Evolutionary conservation across 2,888 invertebrate genomes (phyloP).

Genomic region (Pachydiplax longipennis): DNA sequence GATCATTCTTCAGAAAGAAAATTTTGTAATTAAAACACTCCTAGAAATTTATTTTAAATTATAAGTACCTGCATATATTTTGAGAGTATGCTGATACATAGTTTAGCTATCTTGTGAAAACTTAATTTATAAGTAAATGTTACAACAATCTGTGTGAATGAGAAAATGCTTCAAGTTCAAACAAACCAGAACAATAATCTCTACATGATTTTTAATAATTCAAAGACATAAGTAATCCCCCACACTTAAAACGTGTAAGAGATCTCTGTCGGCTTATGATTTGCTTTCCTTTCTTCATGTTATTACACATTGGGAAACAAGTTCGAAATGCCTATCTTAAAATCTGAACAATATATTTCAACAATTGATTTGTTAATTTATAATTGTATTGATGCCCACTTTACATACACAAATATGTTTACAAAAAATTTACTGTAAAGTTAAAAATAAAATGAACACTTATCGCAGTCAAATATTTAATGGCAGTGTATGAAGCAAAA

Average conservation of each 20-base stretch:
- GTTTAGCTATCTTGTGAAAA: neutral
- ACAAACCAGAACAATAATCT: constrained; percentile 16
- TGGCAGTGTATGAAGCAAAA: constrained; percentile 35
- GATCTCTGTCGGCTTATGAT: neutral
- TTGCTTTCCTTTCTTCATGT: neutral
- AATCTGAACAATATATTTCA: constrained; percentile 13
- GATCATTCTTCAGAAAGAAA: too few relatives aligned
- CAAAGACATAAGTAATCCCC: neutral
- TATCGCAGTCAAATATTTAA: constrained; percentile 33
- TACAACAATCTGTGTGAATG: neutral
- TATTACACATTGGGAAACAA: constrained; percentile 22
- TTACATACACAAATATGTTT: constrained; percentile 39
- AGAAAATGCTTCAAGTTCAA: neutral
- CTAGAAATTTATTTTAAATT: neutral
- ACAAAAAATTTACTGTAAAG: constrained; percentile 5
- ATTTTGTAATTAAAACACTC: neutral
- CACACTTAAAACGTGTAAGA: constrained; percentile 34
- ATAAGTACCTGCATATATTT: neutral
- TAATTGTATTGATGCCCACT: constrained; percentile 41
- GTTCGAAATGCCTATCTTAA: constrained; percentile 8
- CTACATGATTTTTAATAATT: constrained; percentile 18
- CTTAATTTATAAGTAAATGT: neutral
- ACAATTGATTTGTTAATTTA: constrained; percentile 36
- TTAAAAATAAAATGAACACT: constrained; percentile 38
- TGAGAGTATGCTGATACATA: neutral